Evolutionary conservation across 2,113 vertebrate species (phyloP).

Genomic region (Scolopax mira): DNA sequence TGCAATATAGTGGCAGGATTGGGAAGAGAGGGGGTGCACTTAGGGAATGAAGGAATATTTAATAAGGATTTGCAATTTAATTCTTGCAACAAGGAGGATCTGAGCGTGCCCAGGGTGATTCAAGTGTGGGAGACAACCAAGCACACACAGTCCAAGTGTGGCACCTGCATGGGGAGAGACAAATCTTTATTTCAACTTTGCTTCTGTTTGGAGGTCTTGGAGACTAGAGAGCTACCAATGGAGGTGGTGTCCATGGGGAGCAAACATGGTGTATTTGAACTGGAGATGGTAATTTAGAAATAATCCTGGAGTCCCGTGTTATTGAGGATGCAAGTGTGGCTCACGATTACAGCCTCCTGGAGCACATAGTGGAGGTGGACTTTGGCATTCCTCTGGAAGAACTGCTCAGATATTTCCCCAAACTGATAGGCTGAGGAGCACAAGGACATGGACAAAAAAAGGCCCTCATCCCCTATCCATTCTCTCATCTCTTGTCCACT

Average conservation of each 20-base stretch:
- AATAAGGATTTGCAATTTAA: background rate
- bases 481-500: background rate
- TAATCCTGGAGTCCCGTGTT: background rate
- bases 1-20: background rate
- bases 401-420: background rate
- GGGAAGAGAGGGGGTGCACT: background rate
- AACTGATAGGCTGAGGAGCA: background rate
- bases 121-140: background rate
- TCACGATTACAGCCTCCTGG: background rate
- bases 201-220: background rate
- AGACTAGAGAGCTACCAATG: background rate
- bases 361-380: background rate
- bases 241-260: background rate
- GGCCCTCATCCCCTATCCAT: fast-evolving
- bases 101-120: background rate
- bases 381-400: background rate
- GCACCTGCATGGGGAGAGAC: background rate
- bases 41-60: background rate
- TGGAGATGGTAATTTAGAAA: background rate
- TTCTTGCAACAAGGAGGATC: background rate
- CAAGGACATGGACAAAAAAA: background rate
- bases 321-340: background rate
- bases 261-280: background rate
- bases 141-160: background rate
- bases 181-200: background rate